Conservation (phyloP, 2,888 invertebrate genomes). For the Dexiosoma caninum region DNA sequence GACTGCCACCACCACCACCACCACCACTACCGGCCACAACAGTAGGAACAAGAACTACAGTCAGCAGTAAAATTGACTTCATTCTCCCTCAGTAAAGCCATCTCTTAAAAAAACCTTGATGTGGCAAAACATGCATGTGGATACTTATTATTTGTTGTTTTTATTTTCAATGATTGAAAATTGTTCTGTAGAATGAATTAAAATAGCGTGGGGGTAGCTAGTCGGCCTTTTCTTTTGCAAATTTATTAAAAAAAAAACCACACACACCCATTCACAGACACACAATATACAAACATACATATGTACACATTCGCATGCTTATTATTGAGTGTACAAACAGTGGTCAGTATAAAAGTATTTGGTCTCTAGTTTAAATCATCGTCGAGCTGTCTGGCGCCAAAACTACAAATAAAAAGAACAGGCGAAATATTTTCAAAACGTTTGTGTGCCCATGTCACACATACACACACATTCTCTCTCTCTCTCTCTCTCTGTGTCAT, state of each 20-base stretch:
- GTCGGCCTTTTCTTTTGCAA: conserved; percentile 17
- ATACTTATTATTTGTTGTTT: conserved; percentile 34
- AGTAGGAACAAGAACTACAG: neutral
- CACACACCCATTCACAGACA: neutral
- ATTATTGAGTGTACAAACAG: neutral
- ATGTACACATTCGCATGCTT: neutral
- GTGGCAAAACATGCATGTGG: conserved; percentile 13
- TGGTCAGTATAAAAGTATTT: conserved; percentile 49
- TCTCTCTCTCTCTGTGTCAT: no score
- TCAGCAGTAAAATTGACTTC: conserved; percentile 56
- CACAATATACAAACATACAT: neutral
- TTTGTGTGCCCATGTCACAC: neutral
- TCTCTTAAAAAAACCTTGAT: conserved; percentile 20
- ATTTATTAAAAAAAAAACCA: neutral
- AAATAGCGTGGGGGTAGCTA: conserved; percentile 51
- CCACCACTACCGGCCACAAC: neutral
- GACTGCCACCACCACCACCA: neutral
- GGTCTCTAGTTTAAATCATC: conserved; percentile 58
- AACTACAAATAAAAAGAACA: no score
- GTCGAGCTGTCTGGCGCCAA: conserved; percentile 62
- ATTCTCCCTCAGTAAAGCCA: conserved; percentile 25
- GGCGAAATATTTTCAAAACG: conserved; percentile 48
- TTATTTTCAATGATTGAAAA: conserved; percentile 57
- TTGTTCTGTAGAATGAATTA: conserved; percentile 47
- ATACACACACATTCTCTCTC: no score